phyloP scores from a whole-genome alignment of 2,797 vertebrate species.

The Scolopax rusticola region DNA sequence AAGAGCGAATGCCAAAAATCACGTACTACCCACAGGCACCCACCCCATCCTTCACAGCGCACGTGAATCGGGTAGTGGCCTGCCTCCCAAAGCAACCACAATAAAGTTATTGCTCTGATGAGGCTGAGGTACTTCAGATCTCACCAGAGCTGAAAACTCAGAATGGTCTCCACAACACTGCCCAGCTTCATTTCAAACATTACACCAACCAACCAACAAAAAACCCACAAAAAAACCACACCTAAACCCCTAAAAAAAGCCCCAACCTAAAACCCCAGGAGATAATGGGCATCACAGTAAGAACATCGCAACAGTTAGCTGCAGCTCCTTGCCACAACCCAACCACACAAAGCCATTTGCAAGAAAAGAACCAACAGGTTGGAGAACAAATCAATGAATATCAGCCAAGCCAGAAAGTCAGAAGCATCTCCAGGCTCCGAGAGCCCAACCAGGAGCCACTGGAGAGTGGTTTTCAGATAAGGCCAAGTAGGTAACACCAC shows the following conservation, averaged over 20 bases:
- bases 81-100: conserved; percentile 26
- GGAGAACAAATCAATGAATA: not conserved
- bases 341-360: not conserved
- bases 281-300: not conserved
- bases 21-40: not conserved
- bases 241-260: not conserved
- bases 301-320: not conserved
- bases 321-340: not conserved
- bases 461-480: not conserved
- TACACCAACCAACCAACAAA: not conserved
- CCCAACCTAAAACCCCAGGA: not conserved
- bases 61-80: not conserved
- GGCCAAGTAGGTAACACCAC: not conserved
- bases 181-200: not conserved
- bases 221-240: not conserved
- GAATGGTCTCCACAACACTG: rapidly evolving
- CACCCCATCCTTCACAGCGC: not conserved
- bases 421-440: not conserved
- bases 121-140: not conserved
- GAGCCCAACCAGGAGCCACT: not conserved
- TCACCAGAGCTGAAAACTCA: not conserved
- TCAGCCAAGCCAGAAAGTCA: not conserved
- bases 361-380: not conserved
- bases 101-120: not conserved
- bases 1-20: not conserved